Conservation (phyloP, 2,888 invertebrate species). For the Troglohyphantes excavatus region DNA sequence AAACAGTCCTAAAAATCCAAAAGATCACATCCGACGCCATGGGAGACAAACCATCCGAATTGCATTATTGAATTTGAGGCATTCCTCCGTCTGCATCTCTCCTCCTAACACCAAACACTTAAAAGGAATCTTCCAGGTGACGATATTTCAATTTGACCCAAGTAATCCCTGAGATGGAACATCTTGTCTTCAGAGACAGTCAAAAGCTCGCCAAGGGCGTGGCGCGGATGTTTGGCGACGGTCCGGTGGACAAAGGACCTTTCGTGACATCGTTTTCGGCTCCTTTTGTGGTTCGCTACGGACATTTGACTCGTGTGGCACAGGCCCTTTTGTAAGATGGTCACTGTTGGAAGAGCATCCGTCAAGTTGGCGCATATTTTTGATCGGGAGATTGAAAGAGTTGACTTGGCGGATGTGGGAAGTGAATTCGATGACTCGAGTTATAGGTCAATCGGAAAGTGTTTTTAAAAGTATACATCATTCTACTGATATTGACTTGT, state of each 20-base stretch:
- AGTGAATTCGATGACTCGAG: background rate
- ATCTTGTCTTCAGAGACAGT: conserved; percentile 19
- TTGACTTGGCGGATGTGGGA: conserved; percentile 6
- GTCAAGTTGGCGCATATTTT: conserved; percentile 3
- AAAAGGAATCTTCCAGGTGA: conserved; percentile 12
- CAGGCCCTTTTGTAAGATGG: background rate
- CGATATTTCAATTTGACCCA: conserved; percentile 75
- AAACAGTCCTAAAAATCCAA: background rate
- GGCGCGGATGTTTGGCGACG: conserved; percentile 54
- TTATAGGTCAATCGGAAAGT: conserved; percentile 9
- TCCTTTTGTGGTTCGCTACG: conserved; percentile 38
- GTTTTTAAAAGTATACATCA: background rate
- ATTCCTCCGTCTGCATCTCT: background rate
- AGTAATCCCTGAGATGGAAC: conserved; percentile 64
- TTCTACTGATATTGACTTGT: background rate
- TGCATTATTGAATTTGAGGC: background rate
- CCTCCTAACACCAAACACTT: conserved; percentile 20
- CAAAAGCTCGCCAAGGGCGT: conserved; percentile 55
- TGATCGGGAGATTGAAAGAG: background rate
- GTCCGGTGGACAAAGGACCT: conserved; percentile 45
- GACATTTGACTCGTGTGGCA: conserved; percentile 31
- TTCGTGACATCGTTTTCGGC: conserved; percentile 62
- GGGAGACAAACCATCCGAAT: background rate
- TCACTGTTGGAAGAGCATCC: background rate
- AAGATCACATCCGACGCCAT: conserved; percentile 60